These are phyloP conservation scores for Oligia fasciuncula DNA, from an alignment of 2,888 invertebrate species.

Conservation along the genomic window DNA sequence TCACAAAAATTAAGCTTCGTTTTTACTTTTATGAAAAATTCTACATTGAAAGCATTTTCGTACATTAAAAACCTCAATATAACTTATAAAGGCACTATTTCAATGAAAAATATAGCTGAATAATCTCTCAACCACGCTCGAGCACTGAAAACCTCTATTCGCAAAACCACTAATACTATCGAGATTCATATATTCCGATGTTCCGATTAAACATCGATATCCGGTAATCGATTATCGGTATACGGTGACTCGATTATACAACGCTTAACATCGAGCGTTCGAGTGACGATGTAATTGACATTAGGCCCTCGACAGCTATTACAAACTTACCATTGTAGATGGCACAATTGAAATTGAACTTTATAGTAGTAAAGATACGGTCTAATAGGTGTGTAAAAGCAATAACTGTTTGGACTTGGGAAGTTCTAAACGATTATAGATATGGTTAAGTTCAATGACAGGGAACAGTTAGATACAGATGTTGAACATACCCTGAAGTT, in stretches of 20 bases:
- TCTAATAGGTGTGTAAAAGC: conserved; percentile 70
- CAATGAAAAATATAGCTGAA: conserved; percentile 32
- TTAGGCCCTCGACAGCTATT: conserved; percentile 65
- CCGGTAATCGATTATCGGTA: conserved; percentile 64
- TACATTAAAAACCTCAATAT: conserved; percentile 14
- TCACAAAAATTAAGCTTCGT: background rate
- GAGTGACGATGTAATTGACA: conserved; percentile 81
- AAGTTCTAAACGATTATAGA: conserved; percentile 80
- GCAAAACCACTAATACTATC: conserved; percentile 50
- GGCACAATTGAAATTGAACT: conserved; percentile 75
- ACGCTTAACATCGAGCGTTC: conserved; percentile 74
- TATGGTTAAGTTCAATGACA: conserved; percentile 73
- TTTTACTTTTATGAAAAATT: conserved; percentile 15
- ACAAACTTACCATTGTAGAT: conserved; percentile 59
- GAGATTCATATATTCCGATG: conserved; percentile 53
- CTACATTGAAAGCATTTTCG: conserved; percentile 28
- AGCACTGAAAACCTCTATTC: conserved; percentile 23
- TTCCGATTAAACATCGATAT: conserved; percentile 66
- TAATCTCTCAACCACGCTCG: conserved; percentile 11
- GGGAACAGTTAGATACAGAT: conserved; percentile 73
- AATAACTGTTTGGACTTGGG: conserved; percentile 73
- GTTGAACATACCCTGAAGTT: conserved; percentile 69
- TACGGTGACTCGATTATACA: conserved; percentile 74
- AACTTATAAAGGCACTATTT: conserved; percentile 31
- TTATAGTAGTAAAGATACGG: conserved; percentile 68